Evolutionary conservation across 1,140 invertebrate genomes (phyloP).

Genomic region (Dendroctonus valens): DNA sequence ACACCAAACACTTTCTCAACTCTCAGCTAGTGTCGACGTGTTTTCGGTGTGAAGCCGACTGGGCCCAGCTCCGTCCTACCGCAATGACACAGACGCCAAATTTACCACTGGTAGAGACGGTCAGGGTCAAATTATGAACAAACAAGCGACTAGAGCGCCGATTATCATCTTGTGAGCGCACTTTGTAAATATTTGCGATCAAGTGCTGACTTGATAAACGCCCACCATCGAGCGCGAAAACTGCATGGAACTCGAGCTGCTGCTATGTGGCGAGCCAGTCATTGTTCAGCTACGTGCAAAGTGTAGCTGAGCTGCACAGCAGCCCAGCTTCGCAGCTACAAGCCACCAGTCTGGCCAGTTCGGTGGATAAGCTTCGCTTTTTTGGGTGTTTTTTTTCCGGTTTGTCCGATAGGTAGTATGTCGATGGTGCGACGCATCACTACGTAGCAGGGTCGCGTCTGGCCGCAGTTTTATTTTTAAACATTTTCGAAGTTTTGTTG

Average conservation of each 20-base stretch:
- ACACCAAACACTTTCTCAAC: not conserved
- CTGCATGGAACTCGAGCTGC: not conserved
- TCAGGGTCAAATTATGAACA: constrained; percentile 27
- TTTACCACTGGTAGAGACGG: constrained; percentile 25
- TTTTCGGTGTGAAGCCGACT: too few relatives aligned
- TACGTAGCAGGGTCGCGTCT: constrained; percentile 18
- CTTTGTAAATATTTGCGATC: constrained; percentile 32
- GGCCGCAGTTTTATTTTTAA: constrained; percentile 31
- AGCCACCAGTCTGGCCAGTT: too few relatives aligned
- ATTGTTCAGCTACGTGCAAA: not conserved
- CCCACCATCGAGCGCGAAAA: constrained; percentile 1
- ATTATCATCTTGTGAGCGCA: constrained; percentile 25
- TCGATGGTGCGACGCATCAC: constrained; percentile 24
- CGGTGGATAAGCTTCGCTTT: too few relatives aligned
- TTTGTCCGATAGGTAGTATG: too few relatives aligned
- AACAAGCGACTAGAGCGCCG: constrained; percentile 10
- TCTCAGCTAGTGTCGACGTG: too few relatives aligned
- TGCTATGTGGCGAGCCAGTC: not conserved
- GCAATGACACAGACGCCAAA: constrained; percentile 20
- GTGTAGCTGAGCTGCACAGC: not conserved
- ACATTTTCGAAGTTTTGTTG: constrained; percentile 30
- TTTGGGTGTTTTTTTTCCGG: too few relatives aligned
- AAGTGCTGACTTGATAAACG: not conserved
- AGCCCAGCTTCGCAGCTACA: too few relatives aligned
- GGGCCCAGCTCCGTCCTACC: constrained; percentile 9